A percentile compares a stretch with the other conserved stretches of the same genome.
Conservation (phyloP, 2,888 invertebrate genomes). For the Galerucella pusilla region DNA sequence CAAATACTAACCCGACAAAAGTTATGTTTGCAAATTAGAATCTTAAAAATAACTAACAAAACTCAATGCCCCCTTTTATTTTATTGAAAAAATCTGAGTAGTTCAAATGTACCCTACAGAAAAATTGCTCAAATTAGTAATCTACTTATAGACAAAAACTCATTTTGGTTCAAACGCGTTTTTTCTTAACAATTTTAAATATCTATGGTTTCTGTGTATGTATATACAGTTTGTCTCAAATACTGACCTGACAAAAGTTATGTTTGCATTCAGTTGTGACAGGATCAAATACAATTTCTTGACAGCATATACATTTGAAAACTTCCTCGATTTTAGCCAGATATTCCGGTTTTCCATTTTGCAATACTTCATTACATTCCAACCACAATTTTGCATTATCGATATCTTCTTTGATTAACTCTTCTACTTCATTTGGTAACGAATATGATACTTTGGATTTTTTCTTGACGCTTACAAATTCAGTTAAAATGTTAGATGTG, state of each 20-base stretch:
- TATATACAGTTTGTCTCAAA: not conserved
- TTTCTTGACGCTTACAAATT: slow-evolving; percentile 58
- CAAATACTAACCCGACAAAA: slow-evolving; percentile 73
- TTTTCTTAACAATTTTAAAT: too few species aligned
- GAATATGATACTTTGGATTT: slow-evolving; percentile 62
- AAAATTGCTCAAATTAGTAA: too few species aligned
- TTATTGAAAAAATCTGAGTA: too few species aligned
- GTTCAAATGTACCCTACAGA: too few species aligned
- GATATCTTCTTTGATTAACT: slow-evolving; percentile 69
- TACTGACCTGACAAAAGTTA: slow-evolving; percentile 77
- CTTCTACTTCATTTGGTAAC: slow-evolving; percentile 56
- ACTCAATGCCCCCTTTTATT: too few species aligned
- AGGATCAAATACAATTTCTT: slow-evolving; percentile 77
- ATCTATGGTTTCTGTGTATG: too few species aligned
- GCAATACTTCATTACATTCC: slow-evolving; percentile 68
- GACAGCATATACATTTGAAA: slow-evolving; percentile 85
- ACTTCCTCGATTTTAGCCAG: slow-evolving; percentile 72
- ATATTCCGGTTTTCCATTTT: slow-evolving; percentile 71
- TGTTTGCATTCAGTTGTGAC: slow-evolving; percentile 80
- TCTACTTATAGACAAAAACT: too few species aligned
- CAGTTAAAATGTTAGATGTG: slow-evolving; percentile 42
- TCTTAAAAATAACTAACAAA: not conserved
- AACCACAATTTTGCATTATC: slow-evolving; percentile 76
- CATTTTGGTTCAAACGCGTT: too few species aligned
- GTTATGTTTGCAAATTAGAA: slow-evolving; percentile 69